A percentile compares a stretch with the other conserved stretches of the same genome.
Evolutionary conservation across 2,888 invertebrate species (phyloP).

Genomic region (Brassicogethes aeneus): DNA sequence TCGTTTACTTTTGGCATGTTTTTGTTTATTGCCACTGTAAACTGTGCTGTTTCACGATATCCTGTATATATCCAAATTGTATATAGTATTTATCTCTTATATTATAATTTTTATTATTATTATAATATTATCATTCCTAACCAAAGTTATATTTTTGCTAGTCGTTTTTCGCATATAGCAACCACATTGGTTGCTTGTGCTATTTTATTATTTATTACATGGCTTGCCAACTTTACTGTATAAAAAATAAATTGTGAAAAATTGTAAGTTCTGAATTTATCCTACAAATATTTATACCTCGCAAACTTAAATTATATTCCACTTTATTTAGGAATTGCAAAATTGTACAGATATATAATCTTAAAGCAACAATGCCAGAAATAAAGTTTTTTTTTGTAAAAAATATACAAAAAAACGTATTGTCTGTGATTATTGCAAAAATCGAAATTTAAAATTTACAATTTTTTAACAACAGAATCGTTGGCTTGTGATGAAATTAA

Average conservation of each 20-base stretch:
- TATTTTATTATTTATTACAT: neutral
- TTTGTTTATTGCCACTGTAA: slow-evolving; percentile 36
- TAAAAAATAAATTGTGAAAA: too few species aligned
- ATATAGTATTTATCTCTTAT: slow-evolving; percentile 30
- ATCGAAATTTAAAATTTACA: too few species aligned
- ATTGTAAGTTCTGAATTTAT: too few species aligned
- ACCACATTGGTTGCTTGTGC: neutral
- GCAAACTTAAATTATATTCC: neutral
- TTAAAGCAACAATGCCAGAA: too few species aligned
- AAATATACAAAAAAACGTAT: too few species aligned
- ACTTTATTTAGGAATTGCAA: neutral
- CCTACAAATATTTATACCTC: neutral
- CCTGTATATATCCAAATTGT: slow-evolving; percentile 18
- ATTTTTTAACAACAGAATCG: too few species aligned
- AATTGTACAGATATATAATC: neutral
- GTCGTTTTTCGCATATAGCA: slow-evolving; percentile 23
- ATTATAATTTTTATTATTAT: slow-evolving; percentile 23
- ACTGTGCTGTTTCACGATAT: slow-evolving; percentile 31
- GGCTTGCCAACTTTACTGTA: too few species aligned
- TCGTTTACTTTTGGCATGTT: slow-evolving; percentile 31
- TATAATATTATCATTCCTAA: slow-evolving; percentile 26
- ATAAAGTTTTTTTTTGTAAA: too few species aligned
- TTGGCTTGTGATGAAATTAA: too few species aligned
- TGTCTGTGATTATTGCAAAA: too few species aligned
- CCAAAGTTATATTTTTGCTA: slow-evolving; percentile 39